Percentiles rank a stretch among this genome's conserved stretches.
These are phyloP conservation scores for Sebastes trivittatus DNA, from an alignment of 2,797 vertebrate genomes.

Conservation along the genomic window DNA sequence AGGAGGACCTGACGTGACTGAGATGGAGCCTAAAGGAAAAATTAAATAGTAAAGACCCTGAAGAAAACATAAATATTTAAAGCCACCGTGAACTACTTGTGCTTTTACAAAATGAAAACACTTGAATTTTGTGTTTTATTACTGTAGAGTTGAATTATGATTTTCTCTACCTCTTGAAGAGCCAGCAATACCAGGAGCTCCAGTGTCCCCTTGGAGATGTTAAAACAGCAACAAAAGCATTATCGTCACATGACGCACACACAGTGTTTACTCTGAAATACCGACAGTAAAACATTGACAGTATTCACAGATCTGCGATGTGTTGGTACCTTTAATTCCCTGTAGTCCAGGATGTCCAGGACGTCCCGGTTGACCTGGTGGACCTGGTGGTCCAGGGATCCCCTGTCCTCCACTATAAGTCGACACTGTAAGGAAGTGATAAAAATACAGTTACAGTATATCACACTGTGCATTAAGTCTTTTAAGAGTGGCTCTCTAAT, in stretches of 20 bases:
- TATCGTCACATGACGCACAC: neutral
- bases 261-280: neutral
- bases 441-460: neutral
- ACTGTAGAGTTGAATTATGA: neutral
- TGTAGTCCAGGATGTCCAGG: conserved; percentile 81
- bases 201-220: conserved; percentile 63
- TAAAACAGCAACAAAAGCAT: conserved; percentile 15
- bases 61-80: neutral
- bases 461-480: neutral
- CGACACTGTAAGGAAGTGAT: conserved; percentile 44
- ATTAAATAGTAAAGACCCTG: neutral
- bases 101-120: neutral
- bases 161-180: conserved; percentile 82
- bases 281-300: neutral
- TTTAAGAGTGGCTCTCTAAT: neutral
- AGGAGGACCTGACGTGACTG: conserved; percentile 76
- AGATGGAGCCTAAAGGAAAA: conserved; percentile 47
- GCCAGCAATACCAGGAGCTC: conserved; percentile 85
- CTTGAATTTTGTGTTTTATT: neutral
- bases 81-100: neutral
- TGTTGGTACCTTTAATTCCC: conserved; percentile 82
- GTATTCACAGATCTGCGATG: neutral
- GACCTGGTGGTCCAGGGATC: conserved; percentile 77
- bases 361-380: conserved; percentile 59
- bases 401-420: conserved; percentile 51